Percentiles rank a stretch among this genome's conserved stretches.
phyloP scores from a whole-genome alignment of 2,797 vertebrate genomes.

The Microctenopoma stevenorrisi region DNA sequence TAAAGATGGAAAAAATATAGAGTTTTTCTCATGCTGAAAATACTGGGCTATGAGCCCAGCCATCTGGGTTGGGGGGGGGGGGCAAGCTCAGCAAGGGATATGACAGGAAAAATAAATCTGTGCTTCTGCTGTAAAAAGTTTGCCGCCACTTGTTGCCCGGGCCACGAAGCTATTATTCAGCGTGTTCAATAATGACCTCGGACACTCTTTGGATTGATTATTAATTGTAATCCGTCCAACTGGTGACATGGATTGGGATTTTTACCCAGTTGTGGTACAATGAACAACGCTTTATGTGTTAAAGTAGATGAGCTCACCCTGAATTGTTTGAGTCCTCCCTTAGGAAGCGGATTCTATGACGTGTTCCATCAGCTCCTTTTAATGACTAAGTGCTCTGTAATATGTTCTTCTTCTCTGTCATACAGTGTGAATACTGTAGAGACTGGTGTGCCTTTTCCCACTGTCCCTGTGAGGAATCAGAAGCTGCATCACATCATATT shows the following conservation, averaged over 20 bases:
- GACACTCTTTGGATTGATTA: slow-evolving; percentile 4
- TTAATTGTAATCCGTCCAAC: background rate
- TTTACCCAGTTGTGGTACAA: background rate
- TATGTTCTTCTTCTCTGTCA: slow-evolving; percentile 46
- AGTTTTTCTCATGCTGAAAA: slow-evolving; percentile 44
- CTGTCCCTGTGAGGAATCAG: slow-evolving; percentile 47
- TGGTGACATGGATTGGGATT: background rate
- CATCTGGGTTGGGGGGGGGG: slow-evolving; percentile 65
- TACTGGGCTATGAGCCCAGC: slow-evolving; percentile 60
- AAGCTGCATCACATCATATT: slow-evolving; percentile 50
- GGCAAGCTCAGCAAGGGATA: slow-evolving; percentile 41
- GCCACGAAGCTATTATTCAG: background rate
- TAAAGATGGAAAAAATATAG: slow-evolving; percentile 9
- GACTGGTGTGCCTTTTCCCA: slow-evolving; percentile 30
- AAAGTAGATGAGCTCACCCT: background rate
- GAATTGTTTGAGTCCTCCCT: slow-evolving; percentile 16
- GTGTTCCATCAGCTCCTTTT: slow-evolving; percentile 41
- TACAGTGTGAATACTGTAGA: slow-evolving; percentile 45
- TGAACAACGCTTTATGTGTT: background rate
- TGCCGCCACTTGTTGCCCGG: slow-evolving; percentile 28
- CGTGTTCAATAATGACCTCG: background rate
- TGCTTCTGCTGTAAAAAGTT: slow-evolving; percentile 23
- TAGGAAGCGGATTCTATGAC: slow-evolving; percentile 26
- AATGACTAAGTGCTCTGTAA: slow-evolving; percentile 53
- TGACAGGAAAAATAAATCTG: slow-evolving; percentile 46